A percentile compares a stretch with the other conserved stretches of the same genome.
Conservation (phyloP, 2,888 invertebrate species). For the Drosophila helvetica region DNA sequence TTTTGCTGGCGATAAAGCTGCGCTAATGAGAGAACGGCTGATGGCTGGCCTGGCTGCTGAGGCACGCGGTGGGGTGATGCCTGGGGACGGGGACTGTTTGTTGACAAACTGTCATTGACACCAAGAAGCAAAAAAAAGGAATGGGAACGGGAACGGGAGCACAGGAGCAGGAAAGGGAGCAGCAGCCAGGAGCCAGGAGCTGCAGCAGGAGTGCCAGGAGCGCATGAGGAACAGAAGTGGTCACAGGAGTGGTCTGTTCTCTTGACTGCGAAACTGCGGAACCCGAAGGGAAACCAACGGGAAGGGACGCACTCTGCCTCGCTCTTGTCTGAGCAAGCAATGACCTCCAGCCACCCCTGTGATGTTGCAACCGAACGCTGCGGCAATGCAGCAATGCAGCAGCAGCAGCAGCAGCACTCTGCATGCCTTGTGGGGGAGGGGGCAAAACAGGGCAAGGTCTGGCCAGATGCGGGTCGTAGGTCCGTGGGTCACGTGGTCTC, state of each 20-base stretch:
- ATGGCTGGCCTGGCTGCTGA: slow-evolving; percentile 4
- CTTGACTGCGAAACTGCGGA: not conserved
- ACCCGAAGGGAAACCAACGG: not conserved
- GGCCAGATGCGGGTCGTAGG: slow-evolving; percentile 56
- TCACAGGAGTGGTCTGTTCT: slow-evolving; percentile 1
- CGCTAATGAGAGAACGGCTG: slow-evolving; percentile 50
- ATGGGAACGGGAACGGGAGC: not conserved
- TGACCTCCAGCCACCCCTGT: slow-evolving; percentile 46
- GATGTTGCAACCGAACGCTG: slow-evolving; percentile 2
- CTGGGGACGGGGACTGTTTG: slow-evolving; percentile 25
- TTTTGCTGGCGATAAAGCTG: slow-evolving; percentile 49
- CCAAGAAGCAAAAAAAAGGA: slow-evolving; percentile 13
- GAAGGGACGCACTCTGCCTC: not conserved
- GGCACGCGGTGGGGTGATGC: not conserved
- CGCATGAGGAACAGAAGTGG: not conserved
- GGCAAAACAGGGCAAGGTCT: not conserved
- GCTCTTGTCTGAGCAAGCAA: slow-evolving; percentile 51
- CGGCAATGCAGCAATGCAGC: slow-evolving; percentile 20
- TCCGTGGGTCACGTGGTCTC: slow-evolving; percentile 2
- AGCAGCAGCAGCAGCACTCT: not conserved
- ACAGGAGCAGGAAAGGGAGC: slow-evolving; percentile 15
- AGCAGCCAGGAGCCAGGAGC: slow-evolving; percentile 1
- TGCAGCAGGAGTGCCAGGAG: not conserved
- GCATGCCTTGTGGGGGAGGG: not conserved
- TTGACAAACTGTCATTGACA: slow-evolving; percentile 61